A percentile compares a stretch with the other conserved stretches of the same genome.
Conservation (phyloP, 2,113 vertebrate species). For the Ptyas mucosa region DNA sequence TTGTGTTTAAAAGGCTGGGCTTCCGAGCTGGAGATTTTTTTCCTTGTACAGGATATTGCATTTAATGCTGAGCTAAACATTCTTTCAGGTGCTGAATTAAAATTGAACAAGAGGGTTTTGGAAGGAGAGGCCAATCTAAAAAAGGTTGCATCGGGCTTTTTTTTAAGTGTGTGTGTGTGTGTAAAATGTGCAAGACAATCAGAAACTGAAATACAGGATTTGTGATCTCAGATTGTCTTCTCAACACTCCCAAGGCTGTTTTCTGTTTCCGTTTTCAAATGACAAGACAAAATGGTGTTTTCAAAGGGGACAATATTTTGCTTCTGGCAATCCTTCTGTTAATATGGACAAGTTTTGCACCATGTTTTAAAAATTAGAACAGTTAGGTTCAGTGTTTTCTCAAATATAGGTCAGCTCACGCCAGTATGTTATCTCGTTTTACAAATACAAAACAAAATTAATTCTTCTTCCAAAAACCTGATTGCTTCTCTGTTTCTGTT, state of each 20-base stretch:
- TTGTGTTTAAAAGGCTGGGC: background rate
- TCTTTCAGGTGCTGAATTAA: conserved; percentile 39
- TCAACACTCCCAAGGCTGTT: background rate
- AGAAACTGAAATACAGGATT: background rate
- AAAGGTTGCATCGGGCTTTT: fast-evolving
- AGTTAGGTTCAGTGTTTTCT: background rate
- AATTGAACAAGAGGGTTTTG: conserved; percentile 34
- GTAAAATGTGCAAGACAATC: background rate
- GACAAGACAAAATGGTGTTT: background rate
- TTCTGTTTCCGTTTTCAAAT: background rate
- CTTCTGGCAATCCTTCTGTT: background rate
- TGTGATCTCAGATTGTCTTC: background rate
- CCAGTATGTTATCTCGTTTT: background rate
- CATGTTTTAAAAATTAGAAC: background rate
- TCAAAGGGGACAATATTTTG: background rate
- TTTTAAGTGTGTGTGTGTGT: background rate
- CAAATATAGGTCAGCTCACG: background rate
- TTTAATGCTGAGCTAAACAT: conserved; percentile 30
- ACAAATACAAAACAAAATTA: background rate
- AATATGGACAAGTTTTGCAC: background rate
- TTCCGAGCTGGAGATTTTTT: background rate
- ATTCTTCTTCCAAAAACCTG: background rate
- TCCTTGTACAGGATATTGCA: conserved; percentile 3
- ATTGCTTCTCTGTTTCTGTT: background rate
- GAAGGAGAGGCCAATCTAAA: conserved; percentile 28